A percentile compares a stretch with the other conserved stretches of the same genome.
These are phyloP conservation scores for Chaetops frenatus DNA, from an alignment of 2,113 vertebrate species.

Conservation along the genomic window DNA sequence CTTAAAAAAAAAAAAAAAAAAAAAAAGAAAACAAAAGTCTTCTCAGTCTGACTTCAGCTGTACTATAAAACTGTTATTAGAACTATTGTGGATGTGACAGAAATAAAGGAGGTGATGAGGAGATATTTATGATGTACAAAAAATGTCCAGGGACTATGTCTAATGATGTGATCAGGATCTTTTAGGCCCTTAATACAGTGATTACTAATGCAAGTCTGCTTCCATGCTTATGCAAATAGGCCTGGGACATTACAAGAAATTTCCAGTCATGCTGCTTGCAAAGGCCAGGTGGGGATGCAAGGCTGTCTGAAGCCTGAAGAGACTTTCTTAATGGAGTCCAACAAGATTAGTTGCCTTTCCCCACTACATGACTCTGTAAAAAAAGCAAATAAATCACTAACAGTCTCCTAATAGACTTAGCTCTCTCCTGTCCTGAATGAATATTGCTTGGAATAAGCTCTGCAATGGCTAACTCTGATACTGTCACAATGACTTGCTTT, in stretches of 20 bases:
- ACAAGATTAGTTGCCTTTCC: slow-evolving; percentile 48
- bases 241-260: not conserved
- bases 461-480: not conserved
- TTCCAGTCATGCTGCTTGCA: not conserved
- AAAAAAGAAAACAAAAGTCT: not conserved
- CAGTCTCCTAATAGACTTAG: slow-evolving; percentile 38
- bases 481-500: not conserved
- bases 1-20: not conserved
- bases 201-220: slow-evolving; percentile 35
- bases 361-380: slow-evolving; percentile 12
- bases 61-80: not conserved
- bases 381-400: slow-evolving; percentile 52
- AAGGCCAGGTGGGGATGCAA: not conserved
- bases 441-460: slow-evolving; percentile 16
- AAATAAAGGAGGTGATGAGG: not conserved
- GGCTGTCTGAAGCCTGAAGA: slow-evolving; percentile 24
- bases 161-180: not conserved
- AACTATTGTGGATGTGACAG: not conserved
- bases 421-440: slow-evolving; percentile 40
- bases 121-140: not conserved
- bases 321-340: slow-evolving; percentile 44
- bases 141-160: not conserved
- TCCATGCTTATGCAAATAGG: not conserved
- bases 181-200: not conserved
- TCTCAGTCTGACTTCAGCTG: not conserved